Evolutionary conservation across 1,140 invertebrate genomes (phyloP), one percentile per base, ranked within the genome.

Genomic region (Aphelinus certus): DNA sequence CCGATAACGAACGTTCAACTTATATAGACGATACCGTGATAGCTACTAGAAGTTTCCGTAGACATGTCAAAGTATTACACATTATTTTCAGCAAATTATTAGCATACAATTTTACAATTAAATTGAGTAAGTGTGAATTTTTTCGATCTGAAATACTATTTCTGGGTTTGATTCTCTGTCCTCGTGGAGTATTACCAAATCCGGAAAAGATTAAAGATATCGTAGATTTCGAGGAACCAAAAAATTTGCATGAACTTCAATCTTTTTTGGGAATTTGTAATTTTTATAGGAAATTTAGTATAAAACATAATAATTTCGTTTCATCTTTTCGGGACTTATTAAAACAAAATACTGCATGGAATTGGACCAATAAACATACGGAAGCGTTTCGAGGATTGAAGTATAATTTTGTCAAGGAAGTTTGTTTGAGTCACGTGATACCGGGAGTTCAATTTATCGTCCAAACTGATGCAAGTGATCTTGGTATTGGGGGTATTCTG

Each of bases 231-330:
- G 79, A 84, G 2, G 60, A 43, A 7, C 83, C 84, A 7, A 77
- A 76, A 47, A 82, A 78, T 60, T 49, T 78, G 26, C 83, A 80
- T 73, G 79, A 86, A 63, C 65, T 86, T 7, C 79, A 81, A 66
- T 71, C 75, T 10, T 86, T 86, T 78, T 60, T 86, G 7, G 83
- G 84, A 0, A 51, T 85, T 1, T 81, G 83, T 64, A 80, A 80
- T 56, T 85, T 76, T 77, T 86, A 86, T 68, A 63, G 84, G 48
- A 55, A 78, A 61, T 87, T 85, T 75, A 75, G 77, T 49, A 60
- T 76, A 7, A 67, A 79, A 70, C 81, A 82, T 76, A 76, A 70
- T 43, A 55, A 72, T 67, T 7, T 46, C 49, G 78, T 79, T 7
- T 10, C 46, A 6, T 79, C 79, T 1, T 75, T 85, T 9, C 75